These are phyloP conservation scores for Andrena cerasifolii DNA, from an alignment of 1,140 invertebrate species.

Conservation along the genomic window DNA sequence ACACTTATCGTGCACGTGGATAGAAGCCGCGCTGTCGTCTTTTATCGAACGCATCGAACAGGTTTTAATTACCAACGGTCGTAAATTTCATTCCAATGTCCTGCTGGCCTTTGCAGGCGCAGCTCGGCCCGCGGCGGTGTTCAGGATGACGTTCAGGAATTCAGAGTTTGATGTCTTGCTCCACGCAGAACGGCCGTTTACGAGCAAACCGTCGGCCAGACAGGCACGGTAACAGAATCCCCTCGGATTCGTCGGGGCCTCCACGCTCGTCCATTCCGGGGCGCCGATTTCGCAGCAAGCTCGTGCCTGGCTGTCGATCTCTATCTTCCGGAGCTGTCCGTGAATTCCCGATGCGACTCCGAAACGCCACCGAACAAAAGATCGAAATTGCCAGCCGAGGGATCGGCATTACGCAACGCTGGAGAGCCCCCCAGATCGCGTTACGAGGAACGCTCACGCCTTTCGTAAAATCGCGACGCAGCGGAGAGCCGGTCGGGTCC, in stretches of 20 bases:
- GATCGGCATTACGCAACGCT: slow-evolving; percentile 1
- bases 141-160: background rate
- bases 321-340: too few relatives aligned
- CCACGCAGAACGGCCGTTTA: too few relatives aligned
- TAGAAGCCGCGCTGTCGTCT: background rate
- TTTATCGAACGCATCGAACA: slow-evolving; percentile 43
- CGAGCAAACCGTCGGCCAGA: too few relatives aligned
- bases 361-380: too few relatives aligned
- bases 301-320: too few relatives aligned
- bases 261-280: too few relatives aligned
- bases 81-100: slow-evolving; percentile 32
- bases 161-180: slow-evolving; percentile 30
- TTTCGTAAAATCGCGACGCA: slow-evolving; percentile 13
- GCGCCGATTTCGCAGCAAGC: too few relatives aligned
- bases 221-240: too few relatives aligned
- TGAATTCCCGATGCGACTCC: too few relatives aligned
- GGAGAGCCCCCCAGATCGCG: slow-evolving; percentile 36
- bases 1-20: background rate
- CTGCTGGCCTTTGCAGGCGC: background rate
- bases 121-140: background rate
- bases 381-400: too few relatives aligned
- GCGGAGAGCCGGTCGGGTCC: slow-evolving; percentile 1
- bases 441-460: slow-evolving; percentile 7
- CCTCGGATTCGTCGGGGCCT: too few relatives aligned
- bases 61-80: slow-evolving; percentile 40